Evolutionary conservation across 2,797 vertebrate genomes (phyloP), one percentile per base, ranked within the genome.

Genomic region (Fistularia commersonii): DNA sequence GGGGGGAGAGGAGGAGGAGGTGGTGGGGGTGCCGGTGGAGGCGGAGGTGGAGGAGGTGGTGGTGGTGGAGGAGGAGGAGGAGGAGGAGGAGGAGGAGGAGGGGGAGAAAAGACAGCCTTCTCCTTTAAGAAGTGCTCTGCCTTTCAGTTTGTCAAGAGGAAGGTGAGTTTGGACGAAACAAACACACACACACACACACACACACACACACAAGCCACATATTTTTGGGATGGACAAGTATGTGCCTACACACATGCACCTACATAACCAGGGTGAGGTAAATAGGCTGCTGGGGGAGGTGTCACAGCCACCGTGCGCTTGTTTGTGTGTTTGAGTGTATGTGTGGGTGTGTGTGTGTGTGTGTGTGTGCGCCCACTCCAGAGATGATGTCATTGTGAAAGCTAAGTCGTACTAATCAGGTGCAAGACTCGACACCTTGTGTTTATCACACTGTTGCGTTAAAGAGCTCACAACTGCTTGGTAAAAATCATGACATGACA

Each of bases 101-200:
- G 81, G 6, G 75, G 83, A 54, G 95, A 96, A 82, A 90, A 90
- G 76, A 82, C 84, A 11, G 72, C 85, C 57, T 98, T 98, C 84
- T 95, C 95, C 81, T 96, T 94, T 84, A 98, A 97, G 92, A 98
- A 97, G 85, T 98, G 96, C 64, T 97, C 96, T 59, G 94, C 96
- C 69, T 98, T 98, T 85, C 95, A 98, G 74, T 98, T 97, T 86
- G 94, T 98, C 83, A 98, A 98, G 85, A 96, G 95, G 72, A 95
- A 95, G 95, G 96, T 98, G 91, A 94, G 95, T 76, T 72, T 44
- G 48, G 48, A 44, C 48, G 36, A 61, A 32, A 45, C 33, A 8
- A 58, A 37, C 40, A 35, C 37, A 47, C 12, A 32, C 23, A 14
- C 38, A 45, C 36, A 33, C 37, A 31, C 34, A 48, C 45, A 54